Base-by-base conservation (phyloP, 2,113 vertebrate genomes). In the Melanocharis versteri region DNA sequence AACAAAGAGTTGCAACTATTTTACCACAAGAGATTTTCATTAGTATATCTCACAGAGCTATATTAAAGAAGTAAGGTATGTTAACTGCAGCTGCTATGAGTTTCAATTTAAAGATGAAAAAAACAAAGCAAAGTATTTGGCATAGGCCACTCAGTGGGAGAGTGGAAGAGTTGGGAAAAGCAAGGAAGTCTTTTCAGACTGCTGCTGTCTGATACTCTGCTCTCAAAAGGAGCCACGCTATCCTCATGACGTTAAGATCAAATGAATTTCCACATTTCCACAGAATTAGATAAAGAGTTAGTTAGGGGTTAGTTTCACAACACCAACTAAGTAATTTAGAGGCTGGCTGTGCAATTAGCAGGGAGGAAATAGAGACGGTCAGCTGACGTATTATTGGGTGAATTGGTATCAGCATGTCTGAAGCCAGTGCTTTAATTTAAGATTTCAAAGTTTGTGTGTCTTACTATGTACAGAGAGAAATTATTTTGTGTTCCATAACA, bases 331-430 rank as follows among this genome's bases (percentile, higher is more conserved):
- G 64, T 57, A 78, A 83, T 83, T 87, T 93, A 71, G 60, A 53
- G 66, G 56, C 48, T 58, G 83, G 30, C 37, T 83, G 58, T 44
- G 57, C 37, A 72, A 62, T 76, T 90, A 71, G 54, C 30, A 57
- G 44, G 48, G 70, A 93, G 91, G 83, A 96, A 90, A 92, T n/a
- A 66, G 50, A 87, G 72, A 69, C 79, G 48, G 17, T 69, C 83
- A 90, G 66, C 15, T 68, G 75, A 60, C 35, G 31, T 21, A 54
- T 86, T 94, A 89, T 56, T 72, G 80, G 31, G 40, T 83, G 31
- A 93, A 90, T 64, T 88, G 88, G 83, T 88, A 94, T 61, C 79
- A 80, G 83, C 27, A 60, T 27, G 51, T 88, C 86, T 90, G 91
- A 90, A 83, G 30, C 21, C 48, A 85, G 35, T 27, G 87, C 17